Percentiles rank a stretch among this genome's conserved stretches.
Conservation (phyloP, 2,113 vertebrate species). For the Phainopepla nitens region DNA sequence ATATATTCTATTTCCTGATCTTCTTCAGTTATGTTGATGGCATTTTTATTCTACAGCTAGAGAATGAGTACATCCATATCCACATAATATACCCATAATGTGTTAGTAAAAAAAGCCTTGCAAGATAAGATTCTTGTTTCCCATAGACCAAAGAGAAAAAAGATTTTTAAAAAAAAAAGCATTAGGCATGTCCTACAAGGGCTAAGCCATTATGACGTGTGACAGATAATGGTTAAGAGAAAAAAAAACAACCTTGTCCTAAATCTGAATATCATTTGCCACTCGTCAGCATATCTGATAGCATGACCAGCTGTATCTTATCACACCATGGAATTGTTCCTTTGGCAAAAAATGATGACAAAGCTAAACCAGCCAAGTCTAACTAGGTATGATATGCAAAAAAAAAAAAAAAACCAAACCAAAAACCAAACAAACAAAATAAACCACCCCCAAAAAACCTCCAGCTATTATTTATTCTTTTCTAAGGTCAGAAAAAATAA, state of each 20-base stretch:
- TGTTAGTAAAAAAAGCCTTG: background rate
- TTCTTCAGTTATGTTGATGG: too few species aligned
- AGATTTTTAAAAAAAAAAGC: accelerated
- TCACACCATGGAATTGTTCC: background rate
- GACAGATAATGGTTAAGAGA: background rate
- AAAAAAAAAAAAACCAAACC: background rate
- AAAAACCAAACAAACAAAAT: background rate
- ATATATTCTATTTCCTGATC: background rate
- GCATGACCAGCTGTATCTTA: background rate
- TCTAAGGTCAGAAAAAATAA: background rate
- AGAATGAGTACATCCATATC: background rate
- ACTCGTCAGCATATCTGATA: background rate
- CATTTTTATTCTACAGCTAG: too few species aligned
- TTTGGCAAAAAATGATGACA: background rate
- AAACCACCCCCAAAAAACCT: background rate
- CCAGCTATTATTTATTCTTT: background rate
- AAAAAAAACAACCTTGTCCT: background rate
- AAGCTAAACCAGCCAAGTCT: background rate
- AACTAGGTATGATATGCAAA: background rate
- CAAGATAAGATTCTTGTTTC: background rate
- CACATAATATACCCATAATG: accelerated
- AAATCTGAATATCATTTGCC: background rate
- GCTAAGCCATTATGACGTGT: background rate
- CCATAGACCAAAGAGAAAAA: background rate
- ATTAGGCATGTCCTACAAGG: background rate